These are phyloP conservation scores for Rhinophrynus dorsalis DNA, from an alignment of 2,797 vertebrate genomes.

Conservation along the genomic window DNA sequence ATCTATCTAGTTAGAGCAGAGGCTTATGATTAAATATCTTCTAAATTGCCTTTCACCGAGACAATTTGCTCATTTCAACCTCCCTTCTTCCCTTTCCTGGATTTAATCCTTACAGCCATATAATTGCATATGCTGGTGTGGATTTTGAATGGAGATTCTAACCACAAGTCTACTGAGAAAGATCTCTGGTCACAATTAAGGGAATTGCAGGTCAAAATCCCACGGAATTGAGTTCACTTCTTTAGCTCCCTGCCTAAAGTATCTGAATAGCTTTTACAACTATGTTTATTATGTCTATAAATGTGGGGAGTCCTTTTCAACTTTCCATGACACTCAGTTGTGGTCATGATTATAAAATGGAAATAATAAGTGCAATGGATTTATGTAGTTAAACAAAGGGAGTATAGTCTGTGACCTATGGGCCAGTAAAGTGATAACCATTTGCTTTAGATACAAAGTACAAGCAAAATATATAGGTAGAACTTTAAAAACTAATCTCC, in stretches of 20 bases:
- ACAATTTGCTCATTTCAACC: background rate
- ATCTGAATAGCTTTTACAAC: conserved; percentile 54
- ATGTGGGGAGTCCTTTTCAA: conserved; percentile 52
- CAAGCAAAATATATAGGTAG: background rate
- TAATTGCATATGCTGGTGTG: background rate
- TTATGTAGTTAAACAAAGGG: background rate
- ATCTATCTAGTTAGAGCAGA: conserved; percentile 30
- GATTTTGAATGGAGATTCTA: conserved; percentile 13
- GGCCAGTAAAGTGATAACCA: background rate
- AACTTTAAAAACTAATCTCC: background rate
- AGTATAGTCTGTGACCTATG: background rate
- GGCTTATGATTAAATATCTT: conserved; percentile 51
- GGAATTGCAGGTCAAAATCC: conserved; percentile 21
- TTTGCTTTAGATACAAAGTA: background rate
- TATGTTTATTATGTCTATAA: conserved; percentile 49
- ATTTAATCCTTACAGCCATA: conserved; percentile 32
- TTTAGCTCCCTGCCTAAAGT: conserved; percentile 44
- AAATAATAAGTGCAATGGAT: conserved; percentile 43
- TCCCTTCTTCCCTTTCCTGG: background rate
- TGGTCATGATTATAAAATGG: conserved; percentile 53
- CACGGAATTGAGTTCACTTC: background rate
- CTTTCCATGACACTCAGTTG: conserved; percentile 49
- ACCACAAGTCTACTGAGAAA: background rate
- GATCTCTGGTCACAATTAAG: conserved; percentile 21
- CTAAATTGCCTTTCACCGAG: conserved; percentile 47